Evolutionary conservation across 1,140 invertebrate species (phyloP), one percentile per base, ranked within the genome.

Genomic region (Lerema accius): DNA sequence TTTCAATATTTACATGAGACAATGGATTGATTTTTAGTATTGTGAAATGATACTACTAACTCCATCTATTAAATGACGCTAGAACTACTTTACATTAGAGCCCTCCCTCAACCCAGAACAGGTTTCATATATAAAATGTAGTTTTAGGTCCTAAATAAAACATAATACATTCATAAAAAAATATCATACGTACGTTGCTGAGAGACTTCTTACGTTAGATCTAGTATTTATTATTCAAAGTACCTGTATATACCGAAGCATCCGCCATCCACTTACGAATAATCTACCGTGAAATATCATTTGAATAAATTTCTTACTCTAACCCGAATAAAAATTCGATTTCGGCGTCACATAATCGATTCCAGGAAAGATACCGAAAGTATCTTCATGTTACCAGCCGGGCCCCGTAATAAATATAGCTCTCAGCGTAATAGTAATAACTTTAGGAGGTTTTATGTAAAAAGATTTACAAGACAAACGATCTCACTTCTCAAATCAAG

Each of bases 291-390:
- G 65, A 77, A 81, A 82, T 75, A 74, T 76, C 73, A 80, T 78
- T 74, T 76, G 69, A 82, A 84, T 80, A 75, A 80, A 81, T 84
- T 84, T 84, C 67, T 69, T 69, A 71, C 61, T 58, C 49, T 67
- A 71, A 65, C 58, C 61, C 60, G 67, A 68, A 71, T 69, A 71
- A 67, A 76, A 70, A 75, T 69, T 76, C 67, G 55, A 71, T 70
- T 67, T 58, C 7, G 50, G 28, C 66, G 63, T 63, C 63, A 68
- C 67, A 51, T 62, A 68, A 75, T 75, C 59, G 63, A 73, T 73
- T 63, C 67, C 42, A 56, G 61, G 35, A 45, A 64, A 65, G 61
- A 61, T 69, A 60, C 55, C 32, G 37, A 53, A 50, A 67, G 45
- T 35, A 58, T 49, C 55, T 48, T 50, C 58, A 63, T 63, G 50